Evolutionary conservation across 2,888 invertebrate species (phyloP).

Genomic region (Coenonympha glycerion): DNA sequence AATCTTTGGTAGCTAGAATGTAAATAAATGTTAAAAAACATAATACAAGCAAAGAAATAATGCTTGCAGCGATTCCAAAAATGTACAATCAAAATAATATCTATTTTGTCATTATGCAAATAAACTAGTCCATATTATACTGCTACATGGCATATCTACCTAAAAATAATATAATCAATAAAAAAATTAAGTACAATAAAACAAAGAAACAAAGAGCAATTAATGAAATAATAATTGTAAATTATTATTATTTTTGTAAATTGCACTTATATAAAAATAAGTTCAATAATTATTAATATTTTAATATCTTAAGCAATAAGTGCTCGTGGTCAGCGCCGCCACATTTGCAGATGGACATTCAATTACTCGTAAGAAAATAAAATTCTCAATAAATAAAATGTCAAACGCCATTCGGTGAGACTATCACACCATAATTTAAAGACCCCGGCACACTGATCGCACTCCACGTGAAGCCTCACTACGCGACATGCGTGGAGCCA

Average conservation of each 20-base stretch:
- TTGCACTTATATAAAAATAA: slow-evolving; percentile 35
- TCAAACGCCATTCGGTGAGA: slow-evolving; percentile 73
- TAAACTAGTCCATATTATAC: slow-evolving; percentile 11
- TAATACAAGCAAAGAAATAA: slow-evolving; percentile 7
- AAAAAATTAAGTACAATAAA: slow-evolving; percentile 51
- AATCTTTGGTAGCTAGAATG: slow-evolving; percentile 27
- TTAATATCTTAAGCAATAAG: slow-evolving; percentile 39
- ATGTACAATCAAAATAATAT: neutral
- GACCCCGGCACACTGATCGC: no score
- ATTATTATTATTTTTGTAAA: slow-evolving; percentile 32
- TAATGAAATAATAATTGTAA: slow-evolving; percentile 31
- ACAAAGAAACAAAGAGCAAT: slow-evolving; percentile 8
- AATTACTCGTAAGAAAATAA: slow-evolving; percentile 72
- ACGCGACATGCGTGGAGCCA: no score
- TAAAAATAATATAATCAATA: slow-evolving; percentile 9
- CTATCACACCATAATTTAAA: slow-evolving; percentile 68
- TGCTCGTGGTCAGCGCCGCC: slow-evolving; percentile 54
- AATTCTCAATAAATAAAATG: slow-evolving; percentile 76
- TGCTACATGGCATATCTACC: slow-evolving; percentile 14
- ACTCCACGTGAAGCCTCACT: no score
- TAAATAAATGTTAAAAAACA: slow-evolving; percentile 2
- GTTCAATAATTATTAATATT: neutral
- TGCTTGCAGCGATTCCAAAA: slow-evolving; percentile 1
- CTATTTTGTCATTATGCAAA: neutral
- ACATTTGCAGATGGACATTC: slow-evolving; percentile 74